phyloP scores from a whole-genome alignment of 2,888 invertebrate species.

The Caenorhabditis sp. region DNA sequence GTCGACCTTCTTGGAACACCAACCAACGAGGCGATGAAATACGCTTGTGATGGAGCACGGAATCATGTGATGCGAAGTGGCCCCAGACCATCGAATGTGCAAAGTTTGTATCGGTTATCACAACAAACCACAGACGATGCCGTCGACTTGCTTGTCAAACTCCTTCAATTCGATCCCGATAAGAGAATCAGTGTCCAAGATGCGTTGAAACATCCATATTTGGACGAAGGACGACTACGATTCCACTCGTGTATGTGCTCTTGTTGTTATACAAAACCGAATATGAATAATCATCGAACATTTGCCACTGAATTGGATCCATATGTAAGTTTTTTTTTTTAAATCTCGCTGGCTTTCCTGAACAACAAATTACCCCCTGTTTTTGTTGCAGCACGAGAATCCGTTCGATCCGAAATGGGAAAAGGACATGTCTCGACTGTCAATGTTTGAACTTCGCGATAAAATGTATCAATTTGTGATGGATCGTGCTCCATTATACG shows the following conservation, averaged over 20 bases:
- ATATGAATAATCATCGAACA: constrained; percentile 30
- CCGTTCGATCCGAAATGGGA: constrained; percentile 97
- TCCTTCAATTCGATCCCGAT: constrained; percentile 93
- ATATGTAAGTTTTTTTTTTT: constrained; percentile 44
- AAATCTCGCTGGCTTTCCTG: no score
- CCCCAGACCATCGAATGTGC: constrained; percentile 25
- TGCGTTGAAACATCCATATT: constrained; percentile 93
- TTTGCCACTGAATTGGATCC: constrained; percentile 63
- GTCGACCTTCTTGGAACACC: constrained; percentile 97
- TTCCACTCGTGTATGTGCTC: constrained; percentile 99
- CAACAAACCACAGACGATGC: constrained; percentile 96
- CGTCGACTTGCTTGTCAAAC: constrained; percentile 92
- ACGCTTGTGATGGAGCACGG: constrained; percentile 93
- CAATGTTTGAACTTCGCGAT: constrained; percentile 77
- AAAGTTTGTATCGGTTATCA: constrained; percentile 84
- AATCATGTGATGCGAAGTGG: constrained; percentile 78
- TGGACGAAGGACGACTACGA: constrained; percentile 94
- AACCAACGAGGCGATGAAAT: constrained; percentile 90
- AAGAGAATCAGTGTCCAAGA: constrained; percentile 87
- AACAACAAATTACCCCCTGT: not conserved
- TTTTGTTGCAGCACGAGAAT: constrained; percentile 77
- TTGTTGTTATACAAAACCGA: constrained; percentile 79
- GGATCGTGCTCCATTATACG: constrained; percentile 88
- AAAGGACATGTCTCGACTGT: constrained; percentile 81
- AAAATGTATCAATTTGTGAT: constrained; percentile 98